phyloP scores from a whole-genome alignment of 2,797 vertebrate species.

The Coranthus polyacanthus region DNA sequence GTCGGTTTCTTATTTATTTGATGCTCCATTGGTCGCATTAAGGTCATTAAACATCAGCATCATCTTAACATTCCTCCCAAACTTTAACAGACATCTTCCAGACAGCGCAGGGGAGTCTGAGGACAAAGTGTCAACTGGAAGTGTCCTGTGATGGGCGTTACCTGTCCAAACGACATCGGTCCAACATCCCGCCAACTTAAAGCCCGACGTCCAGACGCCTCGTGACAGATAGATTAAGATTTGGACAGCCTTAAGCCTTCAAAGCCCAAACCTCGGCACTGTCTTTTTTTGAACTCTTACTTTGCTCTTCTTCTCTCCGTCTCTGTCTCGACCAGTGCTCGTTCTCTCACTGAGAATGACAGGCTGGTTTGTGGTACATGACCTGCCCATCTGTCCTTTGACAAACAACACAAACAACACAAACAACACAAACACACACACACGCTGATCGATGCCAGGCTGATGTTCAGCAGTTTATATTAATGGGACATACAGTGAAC shows the following conservation, averaged over 20 bases:
- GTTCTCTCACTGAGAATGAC: constrained; percentile 17
- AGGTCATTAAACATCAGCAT: no score
- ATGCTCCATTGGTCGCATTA: no score
- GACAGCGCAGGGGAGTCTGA: not conserved
- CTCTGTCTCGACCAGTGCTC: constrained; percentile 7
- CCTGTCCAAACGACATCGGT: constrained; percentile 55
- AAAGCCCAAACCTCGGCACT: constrained; percentile 51
- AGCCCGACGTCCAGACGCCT: constrained; percentile 48
- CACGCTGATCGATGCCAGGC: not conserved
- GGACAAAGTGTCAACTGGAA: constrained; percentile 34
- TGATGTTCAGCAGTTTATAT: no score
- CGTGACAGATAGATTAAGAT: constrained; percentile 71
- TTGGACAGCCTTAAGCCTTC: constrained; percentile 68
- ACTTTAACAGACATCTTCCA: not conserved
- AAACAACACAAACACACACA: not conserved
- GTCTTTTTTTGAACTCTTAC: constrained; percentile 50
- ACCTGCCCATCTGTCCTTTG: not conserved
- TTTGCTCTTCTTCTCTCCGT: constrained; percentile 18
- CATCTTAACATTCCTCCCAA: no score
- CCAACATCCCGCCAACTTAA: constrained; percentile 44
- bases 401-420: not conserved
- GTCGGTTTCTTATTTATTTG: no score
- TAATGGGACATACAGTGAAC: no score
- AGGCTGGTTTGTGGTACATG: constrained; percentile 11
- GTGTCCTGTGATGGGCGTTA: constrained; percentile 24